A percentile compares a stretch with the other conserved stretches of the same genome.
These are phyloP conservation scores for Oreochromis tanganicae DNA, from an alignment of 2,113 vertebrate genomes.

Conservation along the genomic window DNA sequence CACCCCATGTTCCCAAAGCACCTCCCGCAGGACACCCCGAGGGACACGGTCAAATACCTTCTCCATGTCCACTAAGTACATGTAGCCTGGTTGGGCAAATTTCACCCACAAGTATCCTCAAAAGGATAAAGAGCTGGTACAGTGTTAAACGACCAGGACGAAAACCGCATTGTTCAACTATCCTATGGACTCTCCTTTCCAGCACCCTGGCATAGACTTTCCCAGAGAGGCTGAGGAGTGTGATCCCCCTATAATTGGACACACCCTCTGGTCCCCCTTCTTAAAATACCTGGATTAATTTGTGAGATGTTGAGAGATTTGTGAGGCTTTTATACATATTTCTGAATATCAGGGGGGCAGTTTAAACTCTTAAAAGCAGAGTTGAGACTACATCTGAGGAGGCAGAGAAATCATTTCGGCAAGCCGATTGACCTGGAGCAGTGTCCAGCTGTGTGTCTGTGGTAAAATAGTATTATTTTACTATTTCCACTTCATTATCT, in stretches of 20 bases:
- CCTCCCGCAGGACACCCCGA: neutral
- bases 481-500: neutral
- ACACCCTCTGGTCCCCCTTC: neutral
- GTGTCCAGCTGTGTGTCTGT: neutral
- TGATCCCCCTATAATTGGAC: neutral
- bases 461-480: neutral
- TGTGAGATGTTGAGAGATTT: neutral
- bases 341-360: neutral
- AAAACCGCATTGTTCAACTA: rapidly evolving
- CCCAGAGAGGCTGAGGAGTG: neutral
- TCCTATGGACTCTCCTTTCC: neutral
- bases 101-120: neutral
- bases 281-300: neutral
- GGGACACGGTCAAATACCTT: neutral
- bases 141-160: neutral
- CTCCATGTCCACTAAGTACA: neutral
- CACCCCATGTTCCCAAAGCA: neutral
- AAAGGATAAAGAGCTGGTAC: neutral
- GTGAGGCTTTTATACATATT: neutral
- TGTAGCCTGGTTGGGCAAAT: neutral
- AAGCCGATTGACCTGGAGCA: neutral
- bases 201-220: neutral
- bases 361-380: neutral
- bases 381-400: neutral
- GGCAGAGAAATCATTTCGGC: neutral